Base-by-base conservation (phyloP, 1,140 invertebrate species). In the Agrilus planipennis region DNA sequence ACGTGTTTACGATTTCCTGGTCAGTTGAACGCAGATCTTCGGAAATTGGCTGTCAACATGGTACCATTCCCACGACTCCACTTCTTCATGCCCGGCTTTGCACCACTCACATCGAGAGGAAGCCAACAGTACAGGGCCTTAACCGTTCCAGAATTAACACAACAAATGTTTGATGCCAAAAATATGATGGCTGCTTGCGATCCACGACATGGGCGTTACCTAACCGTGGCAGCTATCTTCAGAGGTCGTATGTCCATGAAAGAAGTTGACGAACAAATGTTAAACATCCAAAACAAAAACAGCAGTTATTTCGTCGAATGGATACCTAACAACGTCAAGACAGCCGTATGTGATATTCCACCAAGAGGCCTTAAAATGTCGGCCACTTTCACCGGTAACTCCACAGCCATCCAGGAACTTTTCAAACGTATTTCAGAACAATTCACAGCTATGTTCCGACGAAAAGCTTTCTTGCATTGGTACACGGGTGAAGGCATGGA, bases 11-110 rank as follows among this genome's bases (percentile, higher is more conserved):
- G 78, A 52, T 89, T 81, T 53, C 79, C 79, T 3, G 77, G 87
- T 45, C 86, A 89, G 58, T 57, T 89, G 46, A 91, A 90, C 57
- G 83, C 84, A 5, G 86, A 90, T 68, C 65, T 91, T 17, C 65
- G 84, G 6, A 90, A 89, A 64, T 61, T 90, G 27, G 83, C 84
- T 7, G 84, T 89, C 16, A 90, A 90, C 63, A 90, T 93, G 89
- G 86, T 90, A 10, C 87, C 87, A 22, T 93, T 86, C 67, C 80
- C 89, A 28, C 76, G 86, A 50, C 73, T 73, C 1, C 78, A 81
- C 57, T 81, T 81, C 64, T 79, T 80, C 57, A 76, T 80, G 64
- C 75, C 76, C 0, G 88, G 88, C 2, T 91, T 89, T 56, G 89
- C 84, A 2, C 87, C 89, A 3, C 67, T 93, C 0, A 77, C 75